Conservation (phyloP, 30 jellyfish, hydroid and myxozoan genomes). For the Calvadosia cruxmelitensis region DNA sequence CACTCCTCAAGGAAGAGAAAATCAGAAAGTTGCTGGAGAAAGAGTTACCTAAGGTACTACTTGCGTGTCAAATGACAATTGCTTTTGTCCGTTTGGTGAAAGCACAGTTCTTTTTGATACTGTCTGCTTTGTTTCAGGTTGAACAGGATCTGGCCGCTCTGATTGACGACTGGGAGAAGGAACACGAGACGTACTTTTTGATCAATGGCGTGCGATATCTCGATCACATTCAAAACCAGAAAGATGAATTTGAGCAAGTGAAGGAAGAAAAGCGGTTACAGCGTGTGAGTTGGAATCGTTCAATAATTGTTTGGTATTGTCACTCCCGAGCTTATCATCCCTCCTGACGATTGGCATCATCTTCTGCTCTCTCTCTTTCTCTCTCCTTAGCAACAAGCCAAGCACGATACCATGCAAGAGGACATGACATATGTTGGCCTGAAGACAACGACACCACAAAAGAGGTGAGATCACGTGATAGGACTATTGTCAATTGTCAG, state of each 20-base stretch:
- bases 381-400: neutral
- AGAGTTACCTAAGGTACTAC: constrained; percentile 84
- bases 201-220: constrained; percentile 63
- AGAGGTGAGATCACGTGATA: neutral
- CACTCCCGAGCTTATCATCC: neutral
- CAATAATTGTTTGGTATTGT: neutral
- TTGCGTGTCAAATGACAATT: neutral
- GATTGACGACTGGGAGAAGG: constrained; percentile 74
- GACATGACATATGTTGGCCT: neutral
- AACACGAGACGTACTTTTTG: constrained; percentile 68
- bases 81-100: neutral
- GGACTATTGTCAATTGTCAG: too few relatives aligned
- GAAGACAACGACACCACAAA: neutral
- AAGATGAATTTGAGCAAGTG: constrained; percentile 53
- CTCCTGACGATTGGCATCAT: too few relatives aligned
- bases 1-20: constrained; percentile 90
- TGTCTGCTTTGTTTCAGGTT: constrained; percentile 17
- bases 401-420: neutral
- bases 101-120: neutral
- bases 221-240: constrained; percentile 47
- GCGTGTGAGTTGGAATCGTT: constrained; percentile 20
- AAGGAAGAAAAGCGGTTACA: constrained; percentile 57
- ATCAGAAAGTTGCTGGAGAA: constrained; percentile 84
- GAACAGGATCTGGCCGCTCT: constrained; percentile 41
- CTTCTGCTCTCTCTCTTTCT: neutral